These are phyloP conservation scores for Diplogasteroides magnus DNA, from an alignment of 1,140 invertebrate species.

Conservation along the genomic window DNA sequence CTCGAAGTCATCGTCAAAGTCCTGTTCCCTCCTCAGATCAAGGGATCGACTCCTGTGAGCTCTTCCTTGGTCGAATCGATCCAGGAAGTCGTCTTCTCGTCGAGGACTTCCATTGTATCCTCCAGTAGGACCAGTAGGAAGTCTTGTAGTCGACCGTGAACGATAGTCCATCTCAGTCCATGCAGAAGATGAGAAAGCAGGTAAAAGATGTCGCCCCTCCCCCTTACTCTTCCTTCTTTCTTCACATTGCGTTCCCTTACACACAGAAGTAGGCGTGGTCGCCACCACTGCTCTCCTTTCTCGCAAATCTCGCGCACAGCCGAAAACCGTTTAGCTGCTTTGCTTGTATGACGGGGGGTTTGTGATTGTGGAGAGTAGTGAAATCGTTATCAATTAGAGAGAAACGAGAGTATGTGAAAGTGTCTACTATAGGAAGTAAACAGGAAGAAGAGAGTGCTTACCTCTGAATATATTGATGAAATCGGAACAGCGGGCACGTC, in stretches of 20 bases:
- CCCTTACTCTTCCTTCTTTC: background rate
- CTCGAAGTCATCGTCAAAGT: background rate
- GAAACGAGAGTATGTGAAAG: too few species aligned
- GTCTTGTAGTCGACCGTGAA: background rate
- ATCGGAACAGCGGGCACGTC: background rate
- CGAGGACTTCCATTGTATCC: background rate
- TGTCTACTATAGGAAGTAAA: background rate
- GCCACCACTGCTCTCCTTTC: background rate
- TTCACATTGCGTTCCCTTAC: background rate
- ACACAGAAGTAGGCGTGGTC: background rate
- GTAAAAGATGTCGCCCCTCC: background rate
- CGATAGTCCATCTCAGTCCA: background rate
- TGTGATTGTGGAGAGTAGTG: background rate
- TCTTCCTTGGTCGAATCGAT: background rate
- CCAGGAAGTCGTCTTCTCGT: background rate
- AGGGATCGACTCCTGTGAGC: background rate
- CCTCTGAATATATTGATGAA: too few species aligned
- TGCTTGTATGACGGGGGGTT: too few species aligned
- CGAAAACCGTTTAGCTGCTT: too few species aligned
- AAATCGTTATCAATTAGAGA: background rate
- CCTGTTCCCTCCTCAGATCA: background rate
- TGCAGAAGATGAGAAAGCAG: background rate
- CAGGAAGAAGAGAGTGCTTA: background rate
- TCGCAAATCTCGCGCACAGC: background rate
- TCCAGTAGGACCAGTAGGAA: background rate